These are phyloP conservation scores for Eilema sororculum DNA, from an alignment of 2,888 invertebrate species.

Conservation along the genomic window DNA sequence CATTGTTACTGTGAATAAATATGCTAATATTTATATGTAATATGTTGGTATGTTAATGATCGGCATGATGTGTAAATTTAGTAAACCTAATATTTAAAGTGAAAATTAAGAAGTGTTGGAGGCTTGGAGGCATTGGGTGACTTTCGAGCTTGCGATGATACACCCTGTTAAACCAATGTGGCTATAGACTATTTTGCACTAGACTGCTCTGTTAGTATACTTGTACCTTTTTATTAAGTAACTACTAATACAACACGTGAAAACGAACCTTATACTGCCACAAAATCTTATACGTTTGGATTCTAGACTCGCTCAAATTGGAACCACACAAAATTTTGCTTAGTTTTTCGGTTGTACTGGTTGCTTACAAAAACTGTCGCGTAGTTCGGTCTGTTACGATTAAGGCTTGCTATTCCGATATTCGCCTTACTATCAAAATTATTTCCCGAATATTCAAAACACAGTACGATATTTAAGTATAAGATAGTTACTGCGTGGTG, in stretches of 20 bases:
- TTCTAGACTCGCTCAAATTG: slow-evolving; percentile 25
- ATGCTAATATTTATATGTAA: background rate
- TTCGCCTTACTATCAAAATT: background rate
- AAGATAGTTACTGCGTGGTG: background rate
- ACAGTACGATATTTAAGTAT: background rate
- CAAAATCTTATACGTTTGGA: too few species aligned
- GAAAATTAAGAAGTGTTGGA: background rate
- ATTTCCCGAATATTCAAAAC: background rate
- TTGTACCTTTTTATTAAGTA: too few species aligned
- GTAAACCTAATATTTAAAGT: background rate
- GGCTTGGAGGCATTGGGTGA: background rate
- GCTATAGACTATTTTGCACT: too few species aligned
- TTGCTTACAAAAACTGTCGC: slow-evolving; percentile 38
- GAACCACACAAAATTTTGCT: slow-evolving; percentile 21
- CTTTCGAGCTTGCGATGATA: background rate
- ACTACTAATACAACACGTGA: too few species aligned
- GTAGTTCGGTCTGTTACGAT: slow-evolving; percentile 11
- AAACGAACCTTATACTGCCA: too few species aligned
- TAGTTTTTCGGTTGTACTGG: slow-evolving; percentile 26
- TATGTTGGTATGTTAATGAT: background rate
- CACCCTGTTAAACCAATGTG: too few species aligned
- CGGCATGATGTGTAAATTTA: background rate
- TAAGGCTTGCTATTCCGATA: background rate
- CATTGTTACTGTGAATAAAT: background rate
- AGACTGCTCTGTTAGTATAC: too few species aligned